Conservation (phyloP, 2,113 vertebrate genomes). For the Lagopus muta region DNA sequence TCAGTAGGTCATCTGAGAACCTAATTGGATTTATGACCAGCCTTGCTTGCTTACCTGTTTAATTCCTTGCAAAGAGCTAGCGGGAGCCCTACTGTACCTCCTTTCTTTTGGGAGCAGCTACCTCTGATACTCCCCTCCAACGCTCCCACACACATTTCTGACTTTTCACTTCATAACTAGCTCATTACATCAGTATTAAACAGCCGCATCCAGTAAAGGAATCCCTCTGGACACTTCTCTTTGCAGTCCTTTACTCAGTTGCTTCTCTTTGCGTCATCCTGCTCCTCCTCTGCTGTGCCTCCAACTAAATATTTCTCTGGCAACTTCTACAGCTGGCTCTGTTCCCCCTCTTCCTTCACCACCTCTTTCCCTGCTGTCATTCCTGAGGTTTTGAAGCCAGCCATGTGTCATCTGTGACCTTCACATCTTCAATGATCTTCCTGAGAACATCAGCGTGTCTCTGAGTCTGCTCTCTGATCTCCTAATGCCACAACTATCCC, state of each 20-base stretch:
- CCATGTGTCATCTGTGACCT: slow-evolving; percentile 40
- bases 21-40: neutral
- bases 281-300: slow-evolving; percentile 24
- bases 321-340: slow-evolving; percentile 10
- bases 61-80: neutral
- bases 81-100: neutral
- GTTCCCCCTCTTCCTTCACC: slow-evolving; percentile 26
- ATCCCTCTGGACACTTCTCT: neutral
- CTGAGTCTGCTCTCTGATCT: neutral
- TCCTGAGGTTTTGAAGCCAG: slow-evolving; percentile 59
- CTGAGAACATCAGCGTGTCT: slow-evolving; percentile 22
- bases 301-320: slow-evolving; percentile 26
- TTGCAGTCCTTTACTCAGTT: neutral
- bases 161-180: neutral
- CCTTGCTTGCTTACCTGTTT: neutral
- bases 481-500: neutral
- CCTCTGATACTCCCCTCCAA: neutral
- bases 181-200: slow-evolving; percentile 14
- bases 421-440: slow-evolving; percentile 36
- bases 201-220: neutral
- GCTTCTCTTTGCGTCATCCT: slow-evolving; percentile 18
- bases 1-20: neutral
- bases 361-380: slow-evolving; percentile 48
- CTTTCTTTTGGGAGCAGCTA: slow-evolving; percentile 10
- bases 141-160: slow-evolving; percentile 12